phyloP scores from a whole-genome alignment of 2,888 invertebrate species.

The Elegia similella region DNA sequence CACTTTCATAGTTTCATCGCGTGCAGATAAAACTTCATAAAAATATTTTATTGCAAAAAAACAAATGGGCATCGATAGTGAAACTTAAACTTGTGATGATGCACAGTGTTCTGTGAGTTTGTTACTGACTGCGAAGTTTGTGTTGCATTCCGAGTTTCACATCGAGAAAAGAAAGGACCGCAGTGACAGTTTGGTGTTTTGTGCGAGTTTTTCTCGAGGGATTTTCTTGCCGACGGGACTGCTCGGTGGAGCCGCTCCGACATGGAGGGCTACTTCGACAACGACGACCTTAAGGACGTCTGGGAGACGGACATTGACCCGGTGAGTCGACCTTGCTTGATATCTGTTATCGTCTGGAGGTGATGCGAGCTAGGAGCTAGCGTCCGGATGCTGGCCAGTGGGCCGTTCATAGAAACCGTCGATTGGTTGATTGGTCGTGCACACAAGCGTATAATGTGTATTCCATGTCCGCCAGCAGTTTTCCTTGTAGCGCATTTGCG shows the following conservation, averaged over 20 bases:
- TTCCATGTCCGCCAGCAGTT: slow-evolving; percentile 1
- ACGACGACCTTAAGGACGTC: slow-evolving; percentile 89
- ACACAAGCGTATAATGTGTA: not conserved
- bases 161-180: slow-evolving; percentile 49
- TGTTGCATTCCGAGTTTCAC: slow-evolving; percentile 51
- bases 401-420: not conserved
- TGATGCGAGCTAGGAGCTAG: slow-evolving; percentile 24
- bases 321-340: slow-evolving; percentile 83
- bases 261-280: slow-evolving; percentile 89
- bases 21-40: slow-evolving; percentile 70
- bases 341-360: slow-evolving; percentile 53
- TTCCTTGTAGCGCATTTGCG: slow-evolving; percentile 8
- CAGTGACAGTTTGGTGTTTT: slow-evolving; percentile 67
- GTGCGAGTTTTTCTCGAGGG: slow-evolving; percentile 55
- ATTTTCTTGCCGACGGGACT: slow-evolving; percentile 59
- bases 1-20: slow-evolving; percentile 52
- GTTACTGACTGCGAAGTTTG: slow-evolving; percentile 38
- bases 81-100: slow-evolving; percentile 69
- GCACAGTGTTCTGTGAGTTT: slow-evolving; percentile 60
- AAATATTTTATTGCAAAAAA: slow-evolving; percentile 57
- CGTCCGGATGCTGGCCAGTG: slow-evolving; percentile 6
- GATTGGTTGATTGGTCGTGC: not conserved
- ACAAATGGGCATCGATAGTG: slow-evolving; percentile 75
- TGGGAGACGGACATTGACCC: slow-evolving; percentile 92
- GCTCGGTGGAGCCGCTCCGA: slow-evolving; percentile 66